Evolutionary conservation across 2,888 invertebrate species (phyloP).

Genomic region (Zhuqinia jingwanae): DNA sequence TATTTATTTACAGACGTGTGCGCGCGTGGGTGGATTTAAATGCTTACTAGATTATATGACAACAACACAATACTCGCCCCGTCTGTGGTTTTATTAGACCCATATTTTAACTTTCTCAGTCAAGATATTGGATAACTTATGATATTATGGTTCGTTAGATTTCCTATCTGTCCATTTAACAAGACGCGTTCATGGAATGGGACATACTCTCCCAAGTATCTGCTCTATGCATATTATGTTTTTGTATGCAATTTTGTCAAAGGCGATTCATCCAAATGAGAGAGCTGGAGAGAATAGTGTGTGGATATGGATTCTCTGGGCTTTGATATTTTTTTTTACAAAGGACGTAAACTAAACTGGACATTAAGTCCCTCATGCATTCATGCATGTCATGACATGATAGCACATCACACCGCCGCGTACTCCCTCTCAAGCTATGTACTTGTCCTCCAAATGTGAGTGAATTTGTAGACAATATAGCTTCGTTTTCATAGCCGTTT

Average conservation of each 20-base stretch:
- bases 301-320: no score
- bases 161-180: neutral
- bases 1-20: no score
- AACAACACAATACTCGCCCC: no score
- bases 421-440: neutral
- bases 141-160: conserved; percentile 1
- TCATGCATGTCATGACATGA: conserved; percentile 26
- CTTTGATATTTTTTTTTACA: conserved; percentile 5
- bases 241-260: no score
- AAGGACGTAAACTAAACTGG: conserved; percentile 13
- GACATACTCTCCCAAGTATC: neutral
- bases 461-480: no score
- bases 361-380: conserved; percentile 24
- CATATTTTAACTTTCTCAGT: neutral
- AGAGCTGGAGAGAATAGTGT: no score
- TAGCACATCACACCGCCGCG: neutral
- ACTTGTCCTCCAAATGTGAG: neutral
- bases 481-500: no score
- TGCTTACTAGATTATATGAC: no score
- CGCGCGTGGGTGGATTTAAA: no score
- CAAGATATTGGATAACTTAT: neutral
- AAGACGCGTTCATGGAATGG: neutral
- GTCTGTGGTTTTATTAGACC: neutral
- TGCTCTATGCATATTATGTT: no score
- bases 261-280: no score